Conservation (phyloP, 2,113 vertebrate genomes). For the Scortum barcoo region DNA sequence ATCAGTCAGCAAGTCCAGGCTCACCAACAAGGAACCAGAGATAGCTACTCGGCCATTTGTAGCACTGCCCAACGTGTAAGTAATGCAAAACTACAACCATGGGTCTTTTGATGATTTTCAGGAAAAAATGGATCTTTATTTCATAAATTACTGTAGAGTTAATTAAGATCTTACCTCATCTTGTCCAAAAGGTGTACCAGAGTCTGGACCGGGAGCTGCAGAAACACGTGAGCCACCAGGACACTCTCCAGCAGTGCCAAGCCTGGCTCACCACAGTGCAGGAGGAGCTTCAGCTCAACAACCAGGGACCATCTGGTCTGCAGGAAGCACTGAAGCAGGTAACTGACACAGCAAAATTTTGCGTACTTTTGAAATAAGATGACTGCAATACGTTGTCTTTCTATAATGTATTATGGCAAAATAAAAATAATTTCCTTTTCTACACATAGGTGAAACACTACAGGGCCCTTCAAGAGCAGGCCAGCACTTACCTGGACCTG, state of each 20-base stretch:
- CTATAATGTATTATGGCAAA: neutral
- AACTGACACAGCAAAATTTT: neutral
- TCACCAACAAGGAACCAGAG: slow-evolving; percentile 92
- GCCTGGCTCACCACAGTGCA: slow-evolving; percentile 91
- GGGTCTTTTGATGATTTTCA: neutral
- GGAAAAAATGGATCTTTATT: neutral
- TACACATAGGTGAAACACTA: slow-evolving; percentile 90
- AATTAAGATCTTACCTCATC: neutral
- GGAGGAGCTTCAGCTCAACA: slow-evolving; percentile 87
- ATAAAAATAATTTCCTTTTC: neutral
- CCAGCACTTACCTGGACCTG: slow-evolving; percentile 95
- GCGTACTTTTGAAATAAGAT: neutral
- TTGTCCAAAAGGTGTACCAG: slow-evolving; percentile 90
- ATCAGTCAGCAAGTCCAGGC: slow-evolving; percentile 90
- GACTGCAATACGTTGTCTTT: neutral
- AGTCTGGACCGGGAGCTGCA: slow-evolving; percentile 96
- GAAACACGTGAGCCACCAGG: slow-evolving; percentile 93
- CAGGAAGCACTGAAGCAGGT: slow-evolving; percentile 94
- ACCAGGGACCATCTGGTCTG: slow-evolving; percentile 87
- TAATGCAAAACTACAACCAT: neutral
- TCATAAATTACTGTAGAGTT: neutral
- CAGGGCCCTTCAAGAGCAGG: slow-evolving; percentile 94
- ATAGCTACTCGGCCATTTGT: slow-evolving; percentile 96
- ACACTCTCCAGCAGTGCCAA: slow-evolving; percentile 94
- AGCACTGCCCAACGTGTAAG: slow-evolving; percentile 96